Evolutionary conservation across 2,113 vertebrate species (phyloP).

Genomic region (Phyllostomus discolor): DNA sequence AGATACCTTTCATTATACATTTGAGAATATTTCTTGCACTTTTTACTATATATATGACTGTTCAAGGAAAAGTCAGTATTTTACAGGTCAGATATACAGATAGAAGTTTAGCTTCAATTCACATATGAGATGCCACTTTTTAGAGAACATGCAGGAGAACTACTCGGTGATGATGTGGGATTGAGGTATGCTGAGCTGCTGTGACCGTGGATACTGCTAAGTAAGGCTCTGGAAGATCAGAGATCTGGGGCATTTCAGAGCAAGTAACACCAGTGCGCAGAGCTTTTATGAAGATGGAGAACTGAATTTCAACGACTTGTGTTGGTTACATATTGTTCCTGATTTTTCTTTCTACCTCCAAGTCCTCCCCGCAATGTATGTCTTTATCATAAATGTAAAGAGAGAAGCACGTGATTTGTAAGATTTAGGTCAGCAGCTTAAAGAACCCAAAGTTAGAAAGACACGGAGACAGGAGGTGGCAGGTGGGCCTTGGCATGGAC

Average conservation of each 20-base stretch:
- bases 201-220: background rate
- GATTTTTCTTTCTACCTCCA: background rate
- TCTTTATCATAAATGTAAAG: background rate
- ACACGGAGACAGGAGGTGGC: accelerated
- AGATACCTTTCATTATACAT: background rate
- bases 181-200: background rate
- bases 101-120: background rate
- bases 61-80: background rate
- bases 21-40: background rate
- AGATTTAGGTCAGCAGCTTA: background rate
- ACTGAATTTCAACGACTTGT: background rate
- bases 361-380: background rate
- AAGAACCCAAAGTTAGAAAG: background rate
- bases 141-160: background rate
- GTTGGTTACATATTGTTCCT: background rate
- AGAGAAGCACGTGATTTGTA: background rate
- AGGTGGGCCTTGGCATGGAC: too few relatives aligned
- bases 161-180: background rate
- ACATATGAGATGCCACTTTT: background rate
- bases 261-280: background rate
- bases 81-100: background rate
- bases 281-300: background rate
- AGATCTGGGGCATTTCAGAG: background rate
- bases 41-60: background rate
- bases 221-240: background rate